A percentile compares a stretch with the other conserved stretches of the same genome.
Conservation (phyloP, 2,113 vertebrate genomes). For the Chitala chitala region DNA sequence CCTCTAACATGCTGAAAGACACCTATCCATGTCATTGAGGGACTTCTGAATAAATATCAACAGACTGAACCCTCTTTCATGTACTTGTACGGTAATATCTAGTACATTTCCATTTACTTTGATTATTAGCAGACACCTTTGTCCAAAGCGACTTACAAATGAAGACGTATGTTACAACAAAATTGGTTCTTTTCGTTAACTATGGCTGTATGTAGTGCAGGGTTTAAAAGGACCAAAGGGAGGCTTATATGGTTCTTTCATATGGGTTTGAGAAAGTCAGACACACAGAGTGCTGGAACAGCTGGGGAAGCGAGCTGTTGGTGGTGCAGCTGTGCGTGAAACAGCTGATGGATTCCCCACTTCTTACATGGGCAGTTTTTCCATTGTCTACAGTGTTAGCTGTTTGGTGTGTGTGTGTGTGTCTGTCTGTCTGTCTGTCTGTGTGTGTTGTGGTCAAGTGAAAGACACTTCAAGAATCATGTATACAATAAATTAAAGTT, state of each 20-base stretch:
- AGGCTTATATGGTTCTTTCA: no score
- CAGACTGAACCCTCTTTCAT: background rate
- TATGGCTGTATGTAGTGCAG: background rate
- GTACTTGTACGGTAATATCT: background rate
- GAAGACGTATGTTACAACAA: no score
- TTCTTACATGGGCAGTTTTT: background rate
- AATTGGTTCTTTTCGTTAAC: no score
- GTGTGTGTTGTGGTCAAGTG: no score
- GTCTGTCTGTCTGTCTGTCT: no score
- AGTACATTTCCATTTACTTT: background rate
- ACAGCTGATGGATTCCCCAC: background rate
- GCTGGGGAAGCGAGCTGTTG: background rate
- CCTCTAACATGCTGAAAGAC: no score
- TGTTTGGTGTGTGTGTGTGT: background rate
- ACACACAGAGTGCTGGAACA: background rate
- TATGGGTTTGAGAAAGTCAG: background rate
- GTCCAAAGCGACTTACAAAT: no score
- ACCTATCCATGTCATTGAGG: no score
- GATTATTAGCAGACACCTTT: background rate
- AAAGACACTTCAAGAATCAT: no score
- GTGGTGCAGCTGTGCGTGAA: slow-evolving; percentile 2
- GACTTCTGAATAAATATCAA: no score
- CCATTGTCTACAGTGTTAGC: background rate
- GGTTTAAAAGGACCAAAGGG: no score
- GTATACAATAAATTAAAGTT: no score